Conservation (phyloP, 1,140 invertebrate species). For the Stenopsyche tienmushanensis region DNA sequence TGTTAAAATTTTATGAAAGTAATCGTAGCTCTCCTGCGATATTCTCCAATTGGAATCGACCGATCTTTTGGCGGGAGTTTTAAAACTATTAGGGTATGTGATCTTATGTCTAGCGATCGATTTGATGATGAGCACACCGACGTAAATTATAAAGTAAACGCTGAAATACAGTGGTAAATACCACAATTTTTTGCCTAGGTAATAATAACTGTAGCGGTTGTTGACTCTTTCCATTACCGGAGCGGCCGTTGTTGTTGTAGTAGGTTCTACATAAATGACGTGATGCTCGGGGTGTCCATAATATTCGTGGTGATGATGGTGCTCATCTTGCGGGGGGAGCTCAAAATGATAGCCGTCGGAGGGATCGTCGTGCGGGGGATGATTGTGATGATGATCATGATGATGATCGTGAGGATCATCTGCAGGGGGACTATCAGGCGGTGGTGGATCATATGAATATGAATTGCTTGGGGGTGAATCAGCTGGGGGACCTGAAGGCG, state of each 20-base stretch:
- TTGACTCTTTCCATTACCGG: conserved; percentile 65
- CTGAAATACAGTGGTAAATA: conserved; percentile 82
- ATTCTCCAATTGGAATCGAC: conserved; percentile 12
- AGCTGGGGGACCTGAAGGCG: conserved; percentile 16
- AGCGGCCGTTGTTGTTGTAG: conserved; percentile 55
- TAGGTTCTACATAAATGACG: conserved; percentile 46
- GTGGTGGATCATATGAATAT: conserved; percentile 33
- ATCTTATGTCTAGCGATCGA: conserved; percentile 76
- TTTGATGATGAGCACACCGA: conserved; percentile 74
- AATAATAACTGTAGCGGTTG: conserved; percentile 79
- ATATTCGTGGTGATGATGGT: conserved; percentile 53
- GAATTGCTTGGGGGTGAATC: too few species aligned
- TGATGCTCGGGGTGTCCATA: conserved; percentile 48
- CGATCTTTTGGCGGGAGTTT: conserved; percentile 25
- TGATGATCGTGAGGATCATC: conserved; percentile 16
- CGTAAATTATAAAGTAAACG: conserved; percentile 80
- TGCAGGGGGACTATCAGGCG: too few species aligned
- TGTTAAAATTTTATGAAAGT: conserved; percentile 23
- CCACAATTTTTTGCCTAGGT: conserved; percentile 77
- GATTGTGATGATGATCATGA: conserved; percentile 31
- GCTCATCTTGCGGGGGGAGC: conserved; percentile 45
- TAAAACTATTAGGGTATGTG: conserved; percentile 49
- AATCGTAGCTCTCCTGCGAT: conserved; percentile 19
- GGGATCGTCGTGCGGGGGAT: conserved; percentile 10
- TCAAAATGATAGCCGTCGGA: too few species aligned